phyloP scores from a whole-genome alignment of 1,140 invertebrate species.

The Neuroterus valhalla region DNA sequence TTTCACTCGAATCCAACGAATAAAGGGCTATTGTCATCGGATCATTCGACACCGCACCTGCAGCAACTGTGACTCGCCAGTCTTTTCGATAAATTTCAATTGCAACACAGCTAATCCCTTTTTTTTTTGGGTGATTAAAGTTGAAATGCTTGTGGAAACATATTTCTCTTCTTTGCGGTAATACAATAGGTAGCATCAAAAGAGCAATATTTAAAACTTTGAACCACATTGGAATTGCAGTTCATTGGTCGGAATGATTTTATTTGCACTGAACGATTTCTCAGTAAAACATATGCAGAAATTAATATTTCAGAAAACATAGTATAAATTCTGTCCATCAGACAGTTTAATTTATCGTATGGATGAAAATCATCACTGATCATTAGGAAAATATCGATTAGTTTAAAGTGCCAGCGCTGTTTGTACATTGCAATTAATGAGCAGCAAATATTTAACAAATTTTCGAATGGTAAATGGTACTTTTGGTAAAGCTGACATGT shows the following conservation, averaged over 20 bases:
- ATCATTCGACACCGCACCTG: slow-evolving; percentile 36
- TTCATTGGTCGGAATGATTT: too few species aligned
- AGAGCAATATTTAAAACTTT: too few species aligned
- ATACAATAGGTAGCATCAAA: too few species aligned
- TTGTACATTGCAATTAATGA: slow-evolving; percentile 58
- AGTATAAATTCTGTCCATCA: too few species aligned
- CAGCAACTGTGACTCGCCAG: slow-evolving; percentile 4
- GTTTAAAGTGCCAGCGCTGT: slow-evolving; percentile 48
- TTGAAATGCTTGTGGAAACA: background rate
- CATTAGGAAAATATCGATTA: slow-evolving; percentile 63
- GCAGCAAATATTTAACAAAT: slow-evolving; percentile 62
- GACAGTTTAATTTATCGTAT: too few species aligned
- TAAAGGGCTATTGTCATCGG: slow-evolving; percentile 41
- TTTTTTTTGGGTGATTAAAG: background rate
- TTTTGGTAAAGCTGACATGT: too few species aligned
- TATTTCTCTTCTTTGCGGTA: too few species aligned
- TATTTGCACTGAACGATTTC: too few species aligned
- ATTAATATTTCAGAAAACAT: too few species aligned
- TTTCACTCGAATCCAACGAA: slow-evolving; percentile 41
- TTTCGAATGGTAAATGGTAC: slow-evolving; percentile 32
- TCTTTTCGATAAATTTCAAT: slow-evolving; percentile 6
- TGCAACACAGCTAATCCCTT: background rate
- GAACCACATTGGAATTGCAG: too few species aligned
- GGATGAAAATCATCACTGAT: slow-evolving; percentile 52
- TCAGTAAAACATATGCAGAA: too few species aligned